phyloP scores from a whole-genome alignment of 2,113 vertebrate species.

The Lepisosteus osseus region DNA sequence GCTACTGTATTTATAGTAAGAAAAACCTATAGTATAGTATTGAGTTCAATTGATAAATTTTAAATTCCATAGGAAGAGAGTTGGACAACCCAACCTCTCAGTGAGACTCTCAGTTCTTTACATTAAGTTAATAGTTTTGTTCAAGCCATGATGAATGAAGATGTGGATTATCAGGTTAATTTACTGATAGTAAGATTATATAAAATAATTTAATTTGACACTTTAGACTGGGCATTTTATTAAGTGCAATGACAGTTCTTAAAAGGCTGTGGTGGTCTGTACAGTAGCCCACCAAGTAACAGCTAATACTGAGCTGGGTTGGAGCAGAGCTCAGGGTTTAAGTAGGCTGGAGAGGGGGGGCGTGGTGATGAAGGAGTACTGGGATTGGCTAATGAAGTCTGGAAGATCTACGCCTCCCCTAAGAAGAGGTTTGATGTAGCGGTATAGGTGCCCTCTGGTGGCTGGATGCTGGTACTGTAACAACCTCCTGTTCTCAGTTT shows the following conservation, averaged over 20 bases:
- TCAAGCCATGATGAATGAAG: background rate
- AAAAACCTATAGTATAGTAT: background rate
- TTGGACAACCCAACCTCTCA: background rate
- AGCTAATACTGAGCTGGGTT: no score
- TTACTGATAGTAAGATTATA: constrained; percentile 16
- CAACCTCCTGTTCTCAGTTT: no score
- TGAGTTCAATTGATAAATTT: background rate
- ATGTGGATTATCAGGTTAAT: constrained; percentile 18
- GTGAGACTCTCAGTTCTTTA: constrained; percentile 7
- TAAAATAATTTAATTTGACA: constrained; percentile 5
- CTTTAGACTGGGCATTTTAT: background rate
- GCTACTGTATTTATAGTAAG: background rate
- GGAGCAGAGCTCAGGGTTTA: no score
- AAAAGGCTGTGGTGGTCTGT: background rate
- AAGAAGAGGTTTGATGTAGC: no score
- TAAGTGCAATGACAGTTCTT: background rate
- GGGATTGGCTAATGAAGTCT: no score
- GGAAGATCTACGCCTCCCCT: no score
- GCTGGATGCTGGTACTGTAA: no score
- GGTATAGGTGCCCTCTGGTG: no score
- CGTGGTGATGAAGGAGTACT: no score
- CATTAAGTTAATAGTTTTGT: constrained; percentile 14
- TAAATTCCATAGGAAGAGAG: constrained; percentile 15
- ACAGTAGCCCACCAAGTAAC: no score
- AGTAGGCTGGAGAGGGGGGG: no score